Evolutionary conservation across 2,797 vertebrate species (phyloP), one percentile per base, ranked within the genome.

Genomic region (Xenopus petersii): DNA sequence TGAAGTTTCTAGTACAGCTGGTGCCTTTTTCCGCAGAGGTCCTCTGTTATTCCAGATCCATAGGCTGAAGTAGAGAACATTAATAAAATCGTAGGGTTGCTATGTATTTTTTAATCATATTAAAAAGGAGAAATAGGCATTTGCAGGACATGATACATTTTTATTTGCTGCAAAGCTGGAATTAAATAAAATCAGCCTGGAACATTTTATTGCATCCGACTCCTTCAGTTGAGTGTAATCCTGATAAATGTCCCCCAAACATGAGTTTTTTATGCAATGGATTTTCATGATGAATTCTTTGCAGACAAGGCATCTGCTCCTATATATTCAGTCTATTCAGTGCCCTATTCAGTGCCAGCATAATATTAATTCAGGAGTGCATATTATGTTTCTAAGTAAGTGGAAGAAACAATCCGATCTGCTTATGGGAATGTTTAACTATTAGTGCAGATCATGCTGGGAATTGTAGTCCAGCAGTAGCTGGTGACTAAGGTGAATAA

Each of bases 21-120:
- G n/a, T 30, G 49, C 21, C n/a, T 9, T n/a, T 63, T 21, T 11
- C 54, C 16, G 15, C 15, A 51, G 49, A 51, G 15, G 55, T 42
- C 36, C 36, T 42, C 36, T 42, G 3, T 58, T 58, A 16, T n/a
- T 13, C 13, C 42, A 24, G 46, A 59, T 30, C 12, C 46, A 15
- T 60, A 36, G 2, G 33, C 13, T 64, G 61, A 51, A 42, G 42
- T 36, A 49, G 21, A 63, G 51, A 54, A 54, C 60, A 71, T 71
- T 62, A 71, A 71, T 54, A 62, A 62, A 60, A 64, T 54, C 1
- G 42, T 10, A 67, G 1, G 17, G n/a, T 33, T 63, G 36, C 33
- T 12, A 26, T 42, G 46, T 33, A 63, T 71, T 71, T 56, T 15
- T 61, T 62, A 71, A 71, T 51, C 42, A 30, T 42, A 42, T 42